Percentiles rank a stretch among this genome's conserved stretches.
Evolutionary conservation across 2,888 invertebrate species (phyloP).

Genomic region (Heliconius charithonia): DNA sequence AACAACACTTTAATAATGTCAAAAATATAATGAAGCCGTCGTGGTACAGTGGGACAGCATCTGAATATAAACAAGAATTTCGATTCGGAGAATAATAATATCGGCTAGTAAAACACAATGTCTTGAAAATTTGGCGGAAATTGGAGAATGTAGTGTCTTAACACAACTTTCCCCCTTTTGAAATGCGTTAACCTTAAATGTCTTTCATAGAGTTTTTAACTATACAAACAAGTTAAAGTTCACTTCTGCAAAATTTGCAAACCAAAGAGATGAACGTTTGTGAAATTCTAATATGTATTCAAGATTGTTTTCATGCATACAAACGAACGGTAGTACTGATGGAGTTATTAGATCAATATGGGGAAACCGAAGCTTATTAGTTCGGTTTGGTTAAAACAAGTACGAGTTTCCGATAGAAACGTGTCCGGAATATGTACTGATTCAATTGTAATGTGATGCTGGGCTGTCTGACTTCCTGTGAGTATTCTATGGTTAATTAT

Average conservation of each 20-base stretch:
- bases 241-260: not conserved
- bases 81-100: not conserved
- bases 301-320: constrained; percentile 12
- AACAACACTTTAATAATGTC: no score
- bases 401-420: constrained; percentile 12
- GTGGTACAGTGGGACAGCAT: no score
- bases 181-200: not conserved
- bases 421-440: constrained; percentile 21
- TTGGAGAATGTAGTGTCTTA: not conserved
- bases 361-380: constrained; percentile 20
- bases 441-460: not conserved
- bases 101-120: not conserved
- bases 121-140: not conserved
- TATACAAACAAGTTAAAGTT: not conserved
- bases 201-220: not conserved
- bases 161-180: no score
- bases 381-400: constrained; percentile 11
- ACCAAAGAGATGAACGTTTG: not conserved
- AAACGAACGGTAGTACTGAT: not conserved
- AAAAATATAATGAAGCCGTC: no score
- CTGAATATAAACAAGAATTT: not conserved
- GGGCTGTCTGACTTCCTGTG: constrained; percentile 5
- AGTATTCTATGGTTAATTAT: not conserved
- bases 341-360: constrained; percentile 12
- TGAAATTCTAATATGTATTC: not conserved